These are phyloP conservation scores for Volucella inanis DNA, from an alignment of 2,888 invertebrate species.

Conservation along the genomic window DNA sequence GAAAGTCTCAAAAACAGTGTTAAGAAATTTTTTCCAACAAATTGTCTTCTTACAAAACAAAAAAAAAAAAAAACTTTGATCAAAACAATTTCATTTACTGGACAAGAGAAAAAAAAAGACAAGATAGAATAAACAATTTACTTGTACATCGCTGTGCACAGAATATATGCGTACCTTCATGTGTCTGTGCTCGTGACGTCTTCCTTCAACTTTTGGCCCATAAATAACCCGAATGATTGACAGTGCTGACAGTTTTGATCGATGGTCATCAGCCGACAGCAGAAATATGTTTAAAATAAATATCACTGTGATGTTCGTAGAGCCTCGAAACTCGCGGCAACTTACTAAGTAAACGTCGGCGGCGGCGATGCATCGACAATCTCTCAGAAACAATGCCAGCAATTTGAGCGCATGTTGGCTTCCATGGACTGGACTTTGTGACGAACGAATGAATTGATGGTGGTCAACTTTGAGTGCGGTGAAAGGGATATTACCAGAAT, in stretches of 20 bases:
- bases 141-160: constrained; percentile 47
- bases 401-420: constrained; percentile 59
- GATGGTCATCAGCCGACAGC: constrained; percentile 79
- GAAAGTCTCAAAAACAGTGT: constrained; percentile 41
- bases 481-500: constrained; percentile 51
- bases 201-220: constrained; percentile 79
- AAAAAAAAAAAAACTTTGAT: background rate
- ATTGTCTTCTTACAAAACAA: background rate
- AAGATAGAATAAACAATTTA: constrained; percentile 70
- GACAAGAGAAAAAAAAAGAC: constrained; percentile 51
- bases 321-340: constrained; percentile 55
- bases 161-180: constrained; percentile 31
- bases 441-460: constrained; percentile 28
- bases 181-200: constrained; percentile 77
- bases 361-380: constrained; percentile 44
- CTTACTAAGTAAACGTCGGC: constrained; percentile 13
- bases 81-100: constrained; percentile 63
- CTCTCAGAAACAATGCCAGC: constrained; percentile 58
- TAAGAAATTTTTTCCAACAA: constrained; percentile 52
- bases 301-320: constrained; percentile 67
- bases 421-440: constrained; percentile 20
- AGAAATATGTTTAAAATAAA: constrained; percentile 73
- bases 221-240: constrained; percentile 81
- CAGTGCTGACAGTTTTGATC: constrained; percentile 82
- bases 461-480: constrained; percentile 23